A percentile compares a stretch with the other conserved stretches of the same genome.
Conservation (phyloP, 2,888 invertebrate genomes). For the Drymonia ruficornis region DNA sequence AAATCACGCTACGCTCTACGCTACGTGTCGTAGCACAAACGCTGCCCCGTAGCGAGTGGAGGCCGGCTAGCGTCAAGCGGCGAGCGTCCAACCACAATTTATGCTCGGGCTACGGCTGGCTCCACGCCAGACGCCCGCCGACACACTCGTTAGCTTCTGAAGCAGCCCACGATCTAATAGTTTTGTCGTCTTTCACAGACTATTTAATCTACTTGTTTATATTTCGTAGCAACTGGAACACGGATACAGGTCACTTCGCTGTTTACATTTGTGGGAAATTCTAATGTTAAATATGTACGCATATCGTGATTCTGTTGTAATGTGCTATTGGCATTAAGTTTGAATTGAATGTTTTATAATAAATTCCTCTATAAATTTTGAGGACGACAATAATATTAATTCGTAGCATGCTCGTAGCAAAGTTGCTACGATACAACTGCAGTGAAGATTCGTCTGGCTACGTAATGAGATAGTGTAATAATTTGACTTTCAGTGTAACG, state of each 20-base stretch:
- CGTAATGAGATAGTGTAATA: neutral
- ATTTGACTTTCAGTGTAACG: neutral
- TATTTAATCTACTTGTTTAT: constrained; percentile 69
- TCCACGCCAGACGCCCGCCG: constrained; percentile 55
- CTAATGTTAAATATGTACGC: neutral
- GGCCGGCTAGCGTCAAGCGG: constrained; percentile 31
- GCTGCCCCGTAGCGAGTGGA: constrained; percentile 1
- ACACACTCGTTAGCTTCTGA: constrained; percentile 68
- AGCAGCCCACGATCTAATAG: constrained; percentile 69
- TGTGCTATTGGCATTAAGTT: too few relatives aligned
- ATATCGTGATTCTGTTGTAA: too few relatives aligned
- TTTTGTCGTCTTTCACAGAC: constrained; percentile 65
- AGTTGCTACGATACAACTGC: neutral
- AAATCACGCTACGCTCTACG: neutral
- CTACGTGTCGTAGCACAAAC: neutral
- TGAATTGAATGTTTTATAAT: too few relatives aligned
- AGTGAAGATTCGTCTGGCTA: neutral
- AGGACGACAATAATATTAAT: neutral
- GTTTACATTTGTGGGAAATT: constrained; percentile 27
- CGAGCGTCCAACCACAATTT: constrained; percentile 60
- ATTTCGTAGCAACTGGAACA: constrained; percentile 50
- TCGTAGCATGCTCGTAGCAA: constrained; percentile 21
- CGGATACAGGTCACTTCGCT: constrained; percentile 41
- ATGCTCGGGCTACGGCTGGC: constrained; percentile 61
- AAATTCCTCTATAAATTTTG: neutral